These are phyloP conservation scores for Antechinus flavipes DNA, from an alignment of 2,113 vertebrate species.

Conservation along the genomic window DNA sequence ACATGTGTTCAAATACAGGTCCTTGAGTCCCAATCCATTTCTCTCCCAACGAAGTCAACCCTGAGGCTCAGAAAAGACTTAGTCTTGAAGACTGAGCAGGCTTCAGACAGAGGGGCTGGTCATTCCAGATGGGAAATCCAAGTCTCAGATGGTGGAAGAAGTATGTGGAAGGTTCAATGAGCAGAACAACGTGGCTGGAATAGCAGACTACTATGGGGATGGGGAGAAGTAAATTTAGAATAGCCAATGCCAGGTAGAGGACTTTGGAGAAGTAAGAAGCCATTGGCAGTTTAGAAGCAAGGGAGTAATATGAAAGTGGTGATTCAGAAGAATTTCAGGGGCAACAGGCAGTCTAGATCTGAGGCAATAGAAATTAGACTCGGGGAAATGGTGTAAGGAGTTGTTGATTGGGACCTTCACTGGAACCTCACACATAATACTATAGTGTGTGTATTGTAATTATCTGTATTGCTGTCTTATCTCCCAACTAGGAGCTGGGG, in stretches of 20 bases:
- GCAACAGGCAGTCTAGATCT: neutral
- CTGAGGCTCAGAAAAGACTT: neutral
- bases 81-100: neutral
- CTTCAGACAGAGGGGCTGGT: neutral
- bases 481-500: neutral
- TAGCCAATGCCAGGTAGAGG: neutral
- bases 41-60: neutral
- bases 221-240: neutral
- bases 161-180: neutral
- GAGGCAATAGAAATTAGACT: neutral
- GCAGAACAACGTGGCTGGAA: neutral
- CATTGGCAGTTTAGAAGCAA: neutral
- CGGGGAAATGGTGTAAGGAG: neutral
- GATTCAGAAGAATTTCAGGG: neutral
- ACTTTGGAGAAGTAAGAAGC: neutral
- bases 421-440: neutral
- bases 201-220: neutral
- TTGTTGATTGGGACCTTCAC: neutral
- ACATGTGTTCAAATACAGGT: neutral
- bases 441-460: neutral
- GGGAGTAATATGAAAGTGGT: neutral
- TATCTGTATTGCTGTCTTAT: neutral
- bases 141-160: neutral
- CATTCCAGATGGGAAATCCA: neutral
- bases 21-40: neutral